phyloP scores from a whole-genome alignment of 2,888 invertebrate species.

The Agrochola lota region DNA sequence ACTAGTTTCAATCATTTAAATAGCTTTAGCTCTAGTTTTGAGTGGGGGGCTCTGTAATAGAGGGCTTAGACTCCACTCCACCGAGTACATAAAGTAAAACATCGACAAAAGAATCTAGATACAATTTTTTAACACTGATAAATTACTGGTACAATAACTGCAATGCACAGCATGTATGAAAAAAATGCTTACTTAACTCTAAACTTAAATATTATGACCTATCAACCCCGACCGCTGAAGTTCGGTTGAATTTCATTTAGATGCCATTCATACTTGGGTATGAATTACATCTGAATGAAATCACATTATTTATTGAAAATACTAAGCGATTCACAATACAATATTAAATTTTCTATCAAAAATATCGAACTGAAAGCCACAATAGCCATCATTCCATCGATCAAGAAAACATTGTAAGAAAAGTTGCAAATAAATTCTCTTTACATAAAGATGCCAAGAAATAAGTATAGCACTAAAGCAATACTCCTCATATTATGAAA shows the following conservation, averaged over 20 bases:
- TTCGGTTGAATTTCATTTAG: not conserved
- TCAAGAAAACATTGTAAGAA: constrained; percentile 29
- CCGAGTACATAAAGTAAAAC: not conserved
- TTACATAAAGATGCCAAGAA: not conserved
- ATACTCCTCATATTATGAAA: constrained; percentile 22
- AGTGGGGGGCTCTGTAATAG: not conserved
- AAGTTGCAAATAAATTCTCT: constrained; percentile 7
- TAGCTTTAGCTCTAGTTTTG: not conserved
- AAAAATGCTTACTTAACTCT: too few species aligned
- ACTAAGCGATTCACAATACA: not conserved
- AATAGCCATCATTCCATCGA: constrained; percentile 17
- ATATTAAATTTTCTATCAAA: not conserved
- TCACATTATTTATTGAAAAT: not conserved
- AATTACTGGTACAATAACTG: not conserved
- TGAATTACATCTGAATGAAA: not conserved
- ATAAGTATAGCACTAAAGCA: constrained; percentile 6
- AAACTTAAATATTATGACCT: not conserved
- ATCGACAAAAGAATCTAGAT: not conserved
- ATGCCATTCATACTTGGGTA: not conserved
- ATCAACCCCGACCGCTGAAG: too few species aligned
- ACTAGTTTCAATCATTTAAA: not conserved
- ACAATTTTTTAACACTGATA: not conserved
- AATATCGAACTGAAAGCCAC: not conserved
- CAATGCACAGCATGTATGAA: not conserved
- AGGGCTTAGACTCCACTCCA: not conserved